These are phyloP conservation scores for Callaeas wilsoni DNA, from an alignment of 2,113 vertebrate species.

Conservation along the genomic window DNA sequence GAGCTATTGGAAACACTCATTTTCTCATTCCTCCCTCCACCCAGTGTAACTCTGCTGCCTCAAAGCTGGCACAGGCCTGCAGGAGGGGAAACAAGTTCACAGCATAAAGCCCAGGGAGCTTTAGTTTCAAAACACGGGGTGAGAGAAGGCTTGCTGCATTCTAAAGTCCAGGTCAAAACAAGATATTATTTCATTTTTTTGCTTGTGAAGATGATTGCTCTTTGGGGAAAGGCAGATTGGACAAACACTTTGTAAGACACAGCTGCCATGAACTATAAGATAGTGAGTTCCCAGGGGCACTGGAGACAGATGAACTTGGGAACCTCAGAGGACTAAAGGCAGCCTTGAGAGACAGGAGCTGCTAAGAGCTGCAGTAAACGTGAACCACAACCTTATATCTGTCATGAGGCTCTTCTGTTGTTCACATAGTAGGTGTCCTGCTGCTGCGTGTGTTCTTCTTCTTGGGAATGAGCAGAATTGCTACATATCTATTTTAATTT, in stretches of 20 bases:
- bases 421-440: not conserved
- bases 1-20: not conserved
- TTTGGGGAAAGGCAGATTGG: not conserved
- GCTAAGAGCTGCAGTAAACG: not conserved
- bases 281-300: not conserved
- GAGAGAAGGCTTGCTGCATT: not conserved
- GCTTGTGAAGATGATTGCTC: not conserved
- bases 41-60: not conserved
- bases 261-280: not conserved
- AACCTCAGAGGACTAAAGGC: not conserved
- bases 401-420: not conserved
- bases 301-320: not conserved
- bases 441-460: not conserved
- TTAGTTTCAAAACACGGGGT: not conserved
- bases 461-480: not conserved
- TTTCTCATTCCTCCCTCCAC: not conserved
- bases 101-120: not conserved
- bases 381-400: not conserved
- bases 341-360: not conserved
- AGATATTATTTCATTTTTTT: not conserved
- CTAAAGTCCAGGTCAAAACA: not conserved
- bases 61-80: not conserved
- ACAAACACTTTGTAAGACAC: not conserved
- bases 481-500: not conserved
- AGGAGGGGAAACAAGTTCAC: not conserved